Base-by-base conservation (phyloP, 1,140 invertebrate genomes). In the Protaetia brevitarsis region DNA sequence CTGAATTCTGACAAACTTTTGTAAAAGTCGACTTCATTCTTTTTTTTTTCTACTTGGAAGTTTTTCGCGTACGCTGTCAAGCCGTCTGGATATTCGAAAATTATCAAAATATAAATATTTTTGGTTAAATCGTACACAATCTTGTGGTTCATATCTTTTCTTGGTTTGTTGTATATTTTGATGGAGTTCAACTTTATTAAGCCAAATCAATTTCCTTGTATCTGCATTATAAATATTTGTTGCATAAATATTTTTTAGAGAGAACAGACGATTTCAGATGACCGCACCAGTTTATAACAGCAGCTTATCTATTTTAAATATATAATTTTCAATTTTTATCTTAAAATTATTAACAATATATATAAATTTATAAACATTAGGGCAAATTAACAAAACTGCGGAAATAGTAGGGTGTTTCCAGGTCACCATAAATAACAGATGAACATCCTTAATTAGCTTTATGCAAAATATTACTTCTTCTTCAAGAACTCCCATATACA, bases 1-100 rank as follows among this genome's bases (percentile, higher is more conserved):
- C 19, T 23, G 26, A 51, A 51, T 51, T 51, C 41, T 51, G 41
- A 51, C 41, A 51, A 51, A 51, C 19, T 23, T 51, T 51, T 8
- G 41, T 23, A 51, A 51, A 51, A 51, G 13, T 23, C 19, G 19
- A 23, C 41, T 51, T 45, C 26, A 51, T 51, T 51, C 41, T 51
- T 51, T 37, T 51, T 51, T 51, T 23, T 51, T 51, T 23, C n/a
- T n/a, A n/a, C n/a, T n/a, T n/a, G n/a, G 41, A 51, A 51, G 19
- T 51, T 51, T 51, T 51, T 51, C 26, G 41, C 19, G 26, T 51
- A 2, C 41, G 16, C 26, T 19, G 21, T 13, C 8, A 45, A 45
- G 16, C 19, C n/a, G 19, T 51, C 26, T 41, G n/a, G 19, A 26
- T 23, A 8, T 51, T 51, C 11, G 21, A 19, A 23, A 51, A 23